Percentiles rank a stretch among this genome's conserved stretches.
phyloP scores from a whole-genome alignment of 2,888 invertebrate genomes.

The Gonocerus acuteangulatus region DNA sequence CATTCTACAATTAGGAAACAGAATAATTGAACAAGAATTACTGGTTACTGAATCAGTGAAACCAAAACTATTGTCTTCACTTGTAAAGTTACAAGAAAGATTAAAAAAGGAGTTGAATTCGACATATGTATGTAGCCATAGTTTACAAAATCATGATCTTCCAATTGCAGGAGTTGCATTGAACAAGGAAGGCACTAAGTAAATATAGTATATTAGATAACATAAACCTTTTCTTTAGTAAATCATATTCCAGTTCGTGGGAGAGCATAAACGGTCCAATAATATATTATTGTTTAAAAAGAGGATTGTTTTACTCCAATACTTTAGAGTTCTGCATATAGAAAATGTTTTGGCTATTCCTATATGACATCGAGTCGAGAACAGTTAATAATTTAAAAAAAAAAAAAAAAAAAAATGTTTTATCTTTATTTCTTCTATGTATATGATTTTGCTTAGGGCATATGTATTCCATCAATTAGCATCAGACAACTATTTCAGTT shows the following conservation, averaged over 20 bases:
- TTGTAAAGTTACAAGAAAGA: constrained; percentile 56
- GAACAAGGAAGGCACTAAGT: constrained; percentile 59
- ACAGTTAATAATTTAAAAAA: too few relatives aligned
- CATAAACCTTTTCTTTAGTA: not conserved
- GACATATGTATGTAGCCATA: constrained; percentile 59
- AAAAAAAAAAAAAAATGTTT: too few relatives aligned
- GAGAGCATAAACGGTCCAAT: too few relatives aligned
- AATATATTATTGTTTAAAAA: too few relatives aligned
- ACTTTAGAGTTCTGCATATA: too few relatives aligned
- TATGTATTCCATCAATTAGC: too few relatives aligned
- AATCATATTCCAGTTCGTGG: not conserved
- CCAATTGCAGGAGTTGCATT: constrained; percentile 66
- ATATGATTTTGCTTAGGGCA: too few relatives aligned
- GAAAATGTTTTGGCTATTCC: too few relatives aligned
- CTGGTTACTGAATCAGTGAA: constrained; percentile 53
- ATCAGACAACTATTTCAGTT: too few relatives aligned
- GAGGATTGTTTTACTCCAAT: too few relatives aligned
- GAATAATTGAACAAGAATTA: constrained; percentile 49
- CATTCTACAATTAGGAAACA: constrained; percentile 48
- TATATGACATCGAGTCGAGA: too few relatives aligned
- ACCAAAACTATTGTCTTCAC: constrained; percentile 53
- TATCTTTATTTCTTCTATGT: too few relatives aligned
- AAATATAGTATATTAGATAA: constrained; percentile 27
- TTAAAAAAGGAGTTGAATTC: constrained; percentile 55
- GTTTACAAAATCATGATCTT: constrained; percentile 57